Percentiles rank a stretch among this genome's conserved stretches.
Evolutionary conservation across 1,140 invertebrate genomes (phyloP).

Genomic region (Psilanteris sp.): DNA sequence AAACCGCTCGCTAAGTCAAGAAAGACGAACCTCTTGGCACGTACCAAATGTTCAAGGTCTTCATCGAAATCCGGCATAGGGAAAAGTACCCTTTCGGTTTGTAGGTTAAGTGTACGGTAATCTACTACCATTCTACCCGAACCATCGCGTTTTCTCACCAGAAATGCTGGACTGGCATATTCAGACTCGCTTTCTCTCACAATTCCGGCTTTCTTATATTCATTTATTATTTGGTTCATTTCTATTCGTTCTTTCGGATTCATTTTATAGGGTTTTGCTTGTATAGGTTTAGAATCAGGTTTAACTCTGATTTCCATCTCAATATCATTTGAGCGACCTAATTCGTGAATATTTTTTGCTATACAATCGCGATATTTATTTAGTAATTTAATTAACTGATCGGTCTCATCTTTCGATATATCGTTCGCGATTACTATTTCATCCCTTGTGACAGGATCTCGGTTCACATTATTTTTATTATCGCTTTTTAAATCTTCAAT

Average conservation of each 20-base stretch:
- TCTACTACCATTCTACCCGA: neutral
- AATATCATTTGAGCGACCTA: neutral
- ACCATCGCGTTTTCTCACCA: neutral
- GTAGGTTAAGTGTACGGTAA: constrained; percentile 1
- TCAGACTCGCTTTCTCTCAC: neutral
- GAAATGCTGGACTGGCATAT: neutral
- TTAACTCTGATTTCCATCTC: constrained; percentile 18
- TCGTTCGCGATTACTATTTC: too few relatives aligned
- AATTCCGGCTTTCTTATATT: constrained; percentile 1
- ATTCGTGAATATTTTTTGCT: neutral
- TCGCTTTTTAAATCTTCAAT: too few relatives aligned
- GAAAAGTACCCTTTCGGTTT: neutral
- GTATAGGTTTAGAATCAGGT: neutral
- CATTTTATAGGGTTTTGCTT: constrained; percentile 4
- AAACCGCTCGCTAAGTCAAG: constrained; percentile 25
- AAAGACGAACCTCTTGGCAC: too few relatives aligned
- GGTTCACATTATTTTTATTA: too few relatives aligned
- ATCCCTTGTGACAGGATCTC: too few relatives aligned
- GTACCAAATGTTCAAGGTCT: neutral
- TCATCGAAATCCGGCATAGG: constrained; percentile 18
- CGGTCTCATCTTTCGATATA: too few relatives aligned
- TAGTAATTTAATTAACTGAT: too few relatives aligned
- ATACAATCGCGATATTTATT: neutral
- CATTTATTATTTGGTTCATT: neutral
- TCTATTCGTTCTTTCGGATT: constrained; percentile 1